Base-by-base conservation (phyloP, 2,797 vertebrate species). In the Scleropages formosus region DNA sequence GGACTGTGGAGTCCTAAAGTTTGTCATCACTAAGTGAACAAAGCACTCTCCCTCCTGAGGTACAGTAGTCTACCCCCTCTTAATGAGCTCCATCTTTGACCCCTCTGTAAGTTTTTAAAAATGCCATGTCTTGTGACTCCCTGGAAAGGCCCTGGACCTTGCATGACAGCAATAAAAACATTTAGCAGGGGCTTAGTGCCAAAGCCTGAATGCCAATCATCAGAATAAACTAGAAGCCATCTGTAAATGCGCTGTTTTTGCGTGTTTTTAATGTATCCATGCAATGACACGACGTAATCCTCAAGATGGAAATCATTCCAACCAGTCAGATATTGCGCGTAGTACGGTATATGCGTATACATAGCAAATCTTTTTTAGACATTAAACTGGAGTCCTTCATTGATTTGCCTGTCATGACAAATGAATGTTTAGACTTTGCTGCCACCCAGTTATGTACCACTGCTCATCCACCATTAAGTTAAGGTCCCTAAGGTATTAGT, bases 51-150 rank as follows among this genome's bases (percentile, higher is more conserved):
- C 74, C 61, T 31, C 15, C 20, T 8, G 61, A 74, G 26, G 46
- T 66, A 53, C 20, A 18, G 58, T 18, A 58, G 49, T 27, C 18
- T 80, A 78, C 51, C 72, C 75, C 80, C 80, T 72, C 63, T 80
- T 83, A 85, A 82, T 73, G 81, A 84, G 74, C 56, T 77, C 80
- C 84, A 84, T 76, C 78, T 84, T 83, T 84, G 83, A 84, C 83
- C 78, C 67, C 74, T 77, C 80, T 85, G 83, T 87, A 85, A 84
- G 84, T 86, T 86, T 84, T 79, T 80, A 77, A 78, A 78, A 82
- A 74, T 82, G 85, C 84, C 83, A 85, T 80, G 78, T 85, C 80
- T 81, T 74, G 78, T 82, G 82, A 82, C 67, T 76, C 75, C 61
- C 65, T 7, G 27, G 8, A 44, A 22, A 24, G 77, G 79, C 77